A percentile compares a stretch with the other conserved stretches of the same genome.
Evolutionary conservation across 2,797 vertebrate species (phyloP).

Genomic region (Syndactyla subalaris): DNA sequence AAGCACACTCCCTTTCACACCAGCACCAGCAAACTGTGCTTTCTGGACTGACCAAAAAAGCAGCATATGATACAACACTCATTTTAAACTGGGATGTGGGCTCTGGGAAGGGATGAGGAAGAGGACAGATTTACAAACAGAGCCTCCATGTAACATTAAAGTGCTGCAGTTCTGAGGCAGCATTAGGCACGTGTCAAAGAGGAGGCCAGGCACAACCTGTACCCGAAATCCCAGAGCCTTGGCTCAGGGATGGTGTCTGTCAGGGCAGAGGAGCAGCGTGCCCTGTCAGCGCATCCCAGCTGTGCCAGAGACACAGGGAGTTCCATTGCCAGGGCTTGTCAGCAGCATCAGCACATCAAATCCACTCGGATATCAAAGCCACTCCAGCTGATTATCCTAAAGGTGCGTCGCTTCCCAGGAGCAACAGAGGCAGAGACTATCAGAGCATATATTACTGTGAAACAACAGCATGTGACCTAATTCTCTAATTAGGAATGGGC

Average conservation of each 20-base stretch:
- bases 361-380: background rate
- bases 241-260: background rate
- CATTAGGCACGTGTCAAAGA: background rate
- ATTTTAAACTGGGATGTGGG: background rate
- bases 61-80: background rate
- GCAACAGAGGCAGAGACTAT: background rate
- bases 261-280: background rate
- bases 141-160: background rate
- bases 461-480: background rate
- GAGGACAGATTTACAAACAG: background rate
- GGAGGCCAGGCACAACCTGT: background rate
- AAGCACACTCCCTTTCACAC: background rate
- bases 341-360: background rate
- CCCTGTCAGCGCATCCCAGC: background rate
- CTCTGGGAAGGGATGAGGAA: background rate
- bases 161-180: background rate
- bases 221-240: background rate
- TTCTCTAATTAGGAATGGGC: background rate
- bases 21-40: background rate
- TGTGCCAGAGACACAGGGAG: background rate
- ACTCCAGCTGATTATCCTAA: background rate
- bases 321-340: background rate
- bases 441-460: background rate
- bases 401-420: accelerated
- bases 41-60: background rate